phyloP scores from a whole-genome alignment of 2,113 vertebrate genomes.

The Brevimyrus niger region DNA sequence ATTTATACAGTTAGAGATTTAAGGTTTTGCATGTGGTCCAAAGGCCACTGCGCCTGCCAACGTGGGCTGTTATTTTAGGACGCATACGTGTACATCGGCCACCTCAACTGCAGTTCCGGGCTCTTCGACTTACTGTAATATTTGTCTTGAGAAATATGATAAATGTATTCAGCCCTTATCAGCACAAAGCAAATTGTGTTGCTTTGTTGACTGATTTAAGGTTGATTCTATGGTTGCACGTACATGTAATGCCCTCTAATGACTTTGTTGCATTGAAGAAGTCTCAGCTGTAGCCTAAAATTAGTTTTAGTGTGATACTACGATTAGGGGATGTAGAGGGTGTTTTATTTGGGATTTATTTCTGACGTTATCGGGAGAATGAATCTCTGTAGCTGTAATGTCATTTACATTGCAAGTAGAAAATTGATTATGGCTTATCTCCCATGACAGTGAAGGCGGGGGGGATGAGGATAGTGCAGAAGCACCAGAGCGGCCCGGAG shows the following conservation, averaged over 20 bases:
- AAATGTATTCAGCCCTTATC: neutral
- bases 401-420: neutral
- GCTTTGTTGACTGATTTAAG: neutral
- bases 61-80: neutral
- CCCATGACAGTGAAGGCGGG: constrained; percentile 83
- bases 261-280: neutral
- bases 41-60: neutral
- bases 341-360: neutral
- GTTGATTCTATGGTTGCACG: neutral
- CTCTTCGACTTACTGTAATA: neutral
- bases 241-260: neutral
- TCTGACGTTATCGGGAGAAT: neutral
- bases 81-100: neutral
- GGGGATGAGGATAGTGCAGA: constrained; percentile 96
- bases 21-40: neutral
- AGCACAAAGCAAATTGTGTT: neutral
- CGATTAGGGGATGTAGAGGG: neutral
- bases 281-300: neutral
- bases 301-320: neutral
- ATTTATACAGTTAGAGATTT: neutral
- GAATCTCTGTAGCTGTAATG: neutral
- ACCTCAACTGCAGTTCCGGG: neutral
- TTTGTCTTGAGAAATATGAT: neutral
- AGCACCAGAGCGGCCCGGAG: constrained; percentile 77
- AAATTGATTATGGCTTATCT: neutral